Base-by-base conservation (phyloP, 2,113 vertebrate species). In the Danionella cerebrum region DNA sequence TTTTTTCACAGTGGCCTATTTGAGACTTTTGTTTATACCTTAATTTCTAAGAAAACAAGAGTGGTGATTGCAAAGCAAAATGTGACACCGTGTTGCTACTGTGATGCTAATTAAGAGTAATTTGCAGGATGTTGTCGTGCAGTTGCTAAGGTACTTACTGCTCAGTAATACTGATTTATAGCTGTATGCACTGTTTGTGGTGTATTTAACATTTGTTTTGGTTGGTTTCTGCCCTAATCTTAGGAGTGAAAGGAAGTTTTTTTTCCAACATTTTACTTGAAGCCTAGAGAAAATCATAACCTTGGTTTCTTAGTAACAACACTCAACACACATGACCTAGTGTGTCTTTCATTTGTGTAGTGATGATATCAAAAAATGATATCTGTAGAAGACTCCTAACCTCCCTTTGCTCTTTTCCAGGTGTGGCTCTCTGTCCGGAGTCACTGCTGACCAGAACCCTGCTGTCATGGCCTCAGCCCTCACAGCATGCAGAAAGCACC, bases 391-490 rank as follows among this genome's bases (percentile, higher is more conserved):
- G 2, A 22, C 53, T 38, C 11, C 12, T 62, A 33, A 62, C 11
- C 11, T 1, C 29, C 14, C 27, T 22, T 63, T 12, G 3, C n/a
- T 52, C 21, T 33, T 42, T 18, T 25, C 24, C 62, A 76, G 77
- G 69, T 64, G 42, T 14, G 10, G 31, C 12, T 58, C 51, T 35
- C 50, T 10, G 38, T 62, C 47, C 33, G 70, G 19, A 51, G 53
- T 45, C 8, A 31, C 11, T 60, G 14, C 57, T 71, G 57, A 44
- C 36, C 64, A 13, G 14, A 35, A 35, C 3, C 29, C 7, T 10
- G 35, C 25, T 69, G 70, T 72, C 70, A 78, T 77, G 70, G 76
- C 70, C 31, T 10, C 33, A 31, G 51, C 39, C n/a, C 51, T 67
- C 52, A 50, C 11, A 48, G 51, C 29, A 76, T 76, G 75, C 68